Percentiles rank a stretch among this genome's conserved stretches.
These are phyloP conservation scores for Phrynosoma blainvillii DNA, from an alignment of 2,113 vertebrate genomes.

Conservation along the genomic window DNA sequence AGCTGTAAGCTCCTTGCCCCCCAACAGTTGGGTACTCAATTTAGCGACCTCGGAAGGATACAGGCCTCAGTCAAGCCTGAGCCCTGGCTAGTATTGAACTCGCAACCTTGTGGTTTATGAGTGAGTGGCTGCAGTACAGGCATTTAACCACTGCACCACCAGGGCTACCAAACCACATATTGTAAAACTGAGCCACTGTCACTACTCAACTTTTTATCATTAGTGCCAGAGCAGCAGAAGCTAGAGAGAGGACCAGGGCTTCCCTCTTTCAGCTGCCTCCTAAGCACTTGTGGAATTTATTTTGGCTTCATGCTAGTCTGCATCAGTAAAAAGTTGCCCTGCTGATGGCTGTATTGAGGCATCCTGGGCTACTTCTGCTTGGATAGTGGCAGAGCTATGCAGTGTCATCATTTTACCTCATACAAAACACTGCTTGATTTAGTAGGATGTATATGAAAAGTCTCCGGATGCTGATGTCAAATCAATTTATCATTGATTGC, in stretches of 20 bases:
- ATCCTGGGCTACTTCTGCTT: background rate
- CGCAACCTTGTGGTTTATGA: no score
- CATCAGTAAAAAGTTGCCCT: background rate
- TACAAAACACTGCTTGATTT: background rate
- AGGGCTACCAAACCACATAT: no score
- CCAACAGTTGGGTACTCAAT: no score
- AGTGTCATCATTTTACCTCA: background rate
- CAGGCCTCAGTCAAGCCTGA: no score
- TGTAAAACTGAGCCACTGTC: no score
- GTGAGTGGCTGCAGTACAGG: no score
- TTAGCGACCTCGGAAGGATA: no score
- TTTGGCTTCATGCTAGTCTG: background rate
- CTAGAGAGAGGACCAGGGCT: background rate
- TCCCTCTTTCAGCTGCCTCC: background rate
- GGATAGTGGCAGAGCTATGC: background rate
- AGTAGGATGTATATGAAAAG: background rate
- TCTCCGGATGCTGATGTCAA: background rate
- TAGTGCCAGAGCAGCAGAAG: background rate
- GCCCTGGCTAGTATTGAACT: no score
- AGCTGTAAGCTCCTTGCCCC: no score
- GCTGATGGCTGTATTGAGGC: no score
- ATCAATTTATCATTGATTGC: conserved; percentile 43
- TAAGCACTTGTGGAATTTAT: background rate
- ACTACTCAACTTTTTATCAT: background rate
- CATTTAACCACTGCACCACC: no score